Base-by-base conservation (phyloP, 1,140 invertebrate species). In the Polypedilum vanderplanki region DNA sequence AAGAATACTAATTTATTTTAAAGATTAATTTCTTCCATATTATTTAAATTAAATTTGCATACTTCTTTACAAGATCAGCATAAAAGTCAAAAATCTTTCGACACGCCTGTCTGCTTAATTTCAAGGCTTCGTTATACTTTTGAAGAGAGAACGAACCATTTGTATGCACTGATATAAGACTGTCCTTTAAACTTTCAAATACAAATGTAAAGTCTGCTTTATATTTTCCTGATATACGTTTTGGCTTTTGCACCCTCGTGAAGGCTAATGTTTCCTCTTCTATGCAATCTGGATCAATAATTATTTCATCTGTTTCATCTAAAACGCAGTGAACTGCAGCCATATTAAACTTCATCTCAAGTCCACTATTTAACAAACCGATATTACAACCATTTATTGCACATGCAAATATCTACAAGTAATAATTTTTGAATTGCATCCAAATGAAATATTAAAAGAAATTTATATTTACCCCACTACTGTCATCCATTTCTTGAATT, bases 401-500 rank as follows among this genome's bases (percentile, higher is more conserved):
- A 84, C 91, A 92, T 0, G 93, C 88, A 65, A 95, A 81, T 5
- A 93, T 79, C 92, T 94, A 79, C 12, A 33, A 33, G 5, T 33
- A n/a, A n/a, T n/a, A n/a, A n/a, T n/a, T n/a, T n/a, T n/a, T n/a
- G n/a, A n/a, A n/a, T n/a, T n/a, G n/a, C n/a, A n/a, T 33, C 1
- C 5, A 33, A 33, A 3, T 33, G 5, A 33, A 33, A 33, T 33
- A 33, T 33, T 3, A 3, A 33, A 3, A 33, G 24, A n/a, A n/a
- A 33, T 33, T 3, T 33, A 24, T 73, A 65, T 9, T 24, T 85
- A 95, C 91, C 76, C 92, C 91, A 76, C 93, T 92, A 80, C 85
- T 87, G 84, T 95, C 89, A 83, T 96, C 90, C 78, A 96, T 84
- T 85, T 97, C 94, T 84, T 97, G 94, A 75, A 96, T 79, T 77